phyloP scores from a whole-genome alignment of 2,113 vertebrate genomes.

The Macrotis lagotis region DNA sequence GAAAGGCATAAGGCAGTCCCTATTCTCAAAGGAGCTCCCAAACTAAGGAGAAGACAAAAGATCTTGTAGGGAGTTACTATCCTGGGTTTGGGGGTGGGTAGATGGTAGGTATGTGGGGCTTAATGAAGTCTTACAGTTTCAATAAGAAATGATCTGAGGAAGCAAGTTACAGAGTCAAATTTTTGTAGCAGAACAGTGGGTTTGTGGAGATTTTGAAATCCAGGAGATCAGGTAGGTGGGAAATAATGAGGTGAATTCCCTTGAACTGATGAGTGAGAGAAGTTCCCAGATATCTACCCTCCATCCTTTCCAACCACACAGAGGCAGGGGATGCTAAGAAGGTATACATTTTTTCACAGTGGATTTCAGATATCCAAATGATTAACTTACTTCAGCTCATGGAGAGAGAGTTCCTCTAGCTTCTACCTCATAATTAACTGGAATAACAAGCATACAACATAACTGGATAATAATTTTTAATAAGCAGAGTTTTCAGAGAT shows the following conservation, averaged over 20 bases:
- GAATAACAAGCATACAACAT: neutral
- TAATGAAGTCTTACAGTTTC: neutral
- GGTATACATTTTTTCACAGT: neutral
- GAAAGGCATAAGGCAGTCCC: neutral
- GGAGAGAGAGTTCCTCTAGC: neutral
- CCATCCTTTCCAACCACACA: neutral
- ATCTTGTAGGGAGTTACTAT: too few relatives aligned
- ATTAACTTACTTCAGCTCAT: neutral
- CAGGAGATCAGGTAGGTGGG: neutral
- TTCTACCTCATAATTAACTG: neutral
- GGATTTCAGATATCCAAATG: neutral
- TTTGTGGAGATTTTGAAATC: neutral
- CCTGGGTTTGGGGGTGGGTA: too few relatives aligned
- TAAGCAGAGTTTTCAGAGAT: neutral
- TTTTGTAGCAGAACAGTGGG: neutral
- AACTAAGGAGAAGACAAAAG: neutral
- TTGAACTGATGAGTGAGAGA: neutral
- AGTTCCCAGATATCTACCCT: neutral
- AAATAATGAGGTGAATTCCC: neutral
- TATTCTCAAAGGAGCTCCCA: neutral
- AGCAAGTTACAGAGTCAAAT: neutral
- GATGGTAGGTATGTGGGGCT: neutral
- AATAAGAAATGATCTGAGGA: neutral
- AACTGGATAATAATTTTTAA: neutral
- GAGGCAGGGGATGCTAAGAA: neutral